A percentile compares a stretch with the other conserved stretches of the same genome.
Evolutionary conservation across 2,113 vertebrate genomes (phyloP).

Genomic region (Neogobius melanostomus): DNA sequence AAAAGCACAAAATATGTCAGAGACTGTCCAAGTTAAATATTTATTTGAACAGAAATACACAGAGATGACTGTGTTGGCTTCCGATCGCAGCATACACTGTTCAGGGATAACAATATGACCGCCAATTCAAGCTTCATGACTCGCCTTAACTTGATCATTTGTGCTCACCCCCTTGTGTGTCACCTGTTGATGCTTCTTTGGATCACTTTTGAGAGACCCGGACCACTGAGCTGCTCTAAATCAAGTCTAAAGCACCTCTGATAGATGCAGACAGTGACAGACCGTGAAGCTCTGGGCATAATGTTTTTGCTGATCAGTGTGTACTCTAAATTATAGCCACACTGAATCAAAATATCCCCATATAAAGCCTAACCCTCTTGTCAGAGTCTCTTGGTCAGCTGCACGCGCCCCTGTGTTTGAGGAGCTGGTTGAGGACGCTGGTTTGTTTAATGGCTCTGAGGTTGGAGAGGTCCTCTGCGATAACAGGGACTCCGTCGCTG

Average conservation of each 20-base stretch:
- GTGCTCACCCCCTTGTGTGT: too few relatives aligned
- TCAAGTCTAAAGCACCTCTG: too few relatives aligned
- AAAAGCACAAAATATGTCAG: not conserved
- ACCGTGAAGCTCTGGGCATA: too few relatives aligned
- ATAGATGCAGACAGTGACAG: too few relatives aligned
- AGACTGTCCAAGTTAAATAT: not conserved
- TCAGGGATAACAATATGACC: not conserved
- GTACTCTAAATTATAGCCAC: too few relatives aligned
- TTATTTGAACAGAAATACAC: not conserved
- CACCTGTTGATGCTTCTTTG: too few relatives aligned
- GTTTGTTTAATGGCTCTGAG: constrained; percentile 80
- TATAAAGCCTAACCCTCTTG: too few relatives aligned
- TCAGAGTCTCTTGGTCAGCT: not conserved
- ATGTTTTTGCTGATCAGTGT: too few relatives aligned
- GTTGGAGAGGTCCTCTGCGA: constrained; percentile 85
- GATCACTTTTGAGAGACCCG: too few relatives aligned
- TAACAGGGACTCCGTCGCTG: constrained; percentile 77
- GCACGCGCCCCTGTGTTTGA: constrained; percentile 57
- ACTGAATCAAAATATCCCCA: too few relatives aligned
- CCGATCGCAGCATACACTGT: not conserved
- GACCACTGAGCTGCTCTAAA: too few relatives aligned
- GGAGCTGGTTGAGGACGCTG: constrained; percentile 86
- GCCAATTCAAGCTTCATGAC: not conserved
- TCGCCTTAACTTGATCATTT: too few relatives aligned
- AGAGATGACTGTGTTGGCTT: not conserved